Evolutionary conservation across 2,113 vertebrate genomes (phyloP), one percentile per base, ranked within the genome.

Genomic region (Tragelaphus imberbis): DNA sequence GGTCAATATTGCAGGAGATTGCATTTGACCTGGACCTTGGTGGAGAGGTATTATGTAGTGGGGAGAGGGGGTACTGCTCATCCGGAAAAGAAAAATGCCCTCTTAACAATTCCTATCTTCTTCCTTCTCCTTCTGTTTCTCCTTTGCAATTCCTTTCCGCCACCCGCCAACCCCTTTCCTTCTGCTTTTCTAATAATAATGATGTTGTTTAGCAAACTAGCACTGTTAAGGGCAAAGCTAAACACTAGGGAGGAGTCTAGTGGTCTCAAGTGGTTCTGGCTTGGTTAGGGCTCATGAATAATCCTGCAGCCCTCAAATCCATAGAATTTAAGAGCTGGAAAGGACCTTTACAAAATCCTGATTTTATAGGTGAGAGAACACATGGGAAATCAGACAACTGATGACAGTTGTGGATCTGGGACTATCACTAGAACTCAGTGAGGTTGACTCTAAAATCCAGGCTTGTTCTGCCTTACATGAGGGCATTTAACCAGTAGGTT

Each of bases 41-140:
- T n/a, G 68, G 40, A 47, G 21, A 19, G 23, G 19, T 4, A 8
- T 21, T 51, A 4, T 28, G 51, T 40, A 3, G 5, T 27, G 2
- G 2, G 9, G 8, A 1, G 2, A 5, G 7, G 7, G 7, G 0
- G 1, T 1, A 33, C 2, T 0, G 9, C 40, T 51, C 82, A 58
- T 49, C 10, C 30, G 7, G 2, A 30, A 49, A 49, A 49, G 2
- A 75, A 27, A 68, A 28, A 44, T 6, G 8, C 10, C 23, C 6
- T 51, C 19, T 55, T 59, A 19, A 23, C 44, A 33, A 44, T 84
- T 36, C 4, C 44, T 65, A 1, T 36, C 77, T 94, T n/a, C 21
- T n/a, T 27, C 33, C 27, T 56, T 11, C 11, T 84, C 15, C 49
- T 80, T 58, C 23, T 49, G n/a, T 33, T 81, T 23, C 47, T 44